Percentiles rank a stretch among this genome's conserved stretches.
These are phyloP conservation scores for Phortica magna DNA, from an alignment of 2,888 invertebrate genomes.

Conservation along the genomic window DNA sequence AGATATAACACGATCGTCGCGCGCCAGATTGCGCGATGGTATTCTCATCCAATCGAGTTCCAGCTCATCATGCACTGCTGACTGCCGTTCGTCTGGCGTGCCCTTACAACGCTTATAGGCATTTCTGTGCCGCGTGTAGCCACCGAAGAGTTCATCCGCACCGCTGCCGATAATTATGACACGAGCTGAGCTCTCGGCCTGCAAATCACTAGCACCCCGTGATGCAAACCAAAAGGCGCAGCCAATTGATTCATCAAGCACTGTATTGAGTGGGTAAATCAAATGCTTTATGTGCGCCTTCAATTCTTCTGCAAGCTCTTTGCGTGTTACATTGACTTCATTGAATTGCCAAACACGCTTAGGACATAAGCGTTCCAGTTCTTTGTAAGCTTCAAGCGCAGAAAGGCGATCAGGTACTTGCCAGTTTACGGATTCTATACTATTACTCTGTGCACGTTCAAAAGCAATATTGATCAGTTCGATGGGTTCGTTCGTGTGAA, in stretches of 20 bases:
- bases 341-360: slow-evolving; percentile 88
- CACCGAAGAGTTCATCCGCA: slow-evolving; percentile 98
- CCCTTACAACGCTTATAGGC: slow-evolving; percentile 82
- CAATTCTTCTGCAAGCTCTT: slow-evolving; percentile 82
- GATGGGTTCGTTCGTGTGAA: slow-evolving; percentile 84
- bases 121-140: slow-evolving; percentile 93
- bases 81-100: slow-evolving; percentile 75
- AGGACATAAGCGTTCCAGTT: slow-evolving; percentile 84
- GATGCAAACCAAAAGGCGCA: slow-evolving; percentile 98
- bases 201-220: slow-evolving; percentile 81
- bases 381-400: slow-evolving; percentile 84
- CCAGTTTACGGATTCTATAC: slow-evolving; percentile 75
- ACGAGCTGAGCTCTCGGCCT: slow-evolving; percentile 53
- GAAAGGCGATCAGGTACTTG: slow-evolving; percentile 92
- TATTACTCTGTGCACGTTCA: slow-evolving; percentile 68
- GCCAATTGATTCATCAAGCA: slow-evolving; percentile 97
- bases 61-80: slow-evolving; percentile 83
- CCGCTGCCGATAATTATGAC: slow-evolving; percentile 85
- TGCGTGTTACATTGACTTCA: slow-evolving; percentile 86
- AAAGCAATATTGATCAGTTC: slow-evolving; percentile 98
- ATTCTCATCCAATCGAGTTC: slow-evolving; percentile 90
- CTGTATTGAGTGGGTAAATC: slow-evolving; percentile 90
- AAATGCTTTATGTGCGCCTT: slow-evolving; percentile 84
- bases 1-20: slow-evolving; percentile 91
- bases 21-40: slow-evolving; percentile 92